These are phyloP conservation scores for Pherbina coryleti DNA, from an alignment of 2,888 invertebrate genomes.

Conservation along the genomic window DNA sequence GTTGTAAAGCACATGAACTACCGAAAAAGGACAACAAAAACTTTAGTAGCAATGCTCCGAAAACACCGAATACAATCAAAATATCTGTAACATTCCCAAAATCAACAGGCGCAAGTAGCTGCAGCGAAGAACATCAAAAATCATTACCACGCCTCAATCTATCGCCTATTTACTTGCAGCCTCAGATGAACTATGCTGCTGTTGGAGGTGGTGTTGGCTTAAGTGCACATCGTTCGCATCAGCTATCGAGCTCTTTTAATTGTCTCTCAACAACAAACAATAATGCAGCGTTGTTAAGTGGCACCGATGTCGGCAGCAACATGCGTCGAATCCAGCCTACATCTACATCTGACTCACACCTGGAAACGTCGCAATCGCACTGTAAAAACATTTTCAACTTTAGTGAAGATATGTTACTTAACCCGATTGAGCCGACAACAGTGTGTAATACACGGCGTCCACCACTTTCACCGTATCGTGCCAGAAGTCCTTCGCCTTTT, in stretches of 20 bases:
- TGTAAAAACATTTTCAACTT: conserved; percentile 66
- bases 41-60: conserved; percentile 47
- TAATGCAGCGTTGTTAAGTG: neutral
- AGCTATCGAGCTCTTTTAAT: conserved; percentile 65
- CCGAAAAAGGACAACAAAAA: conserved; percentile 34
- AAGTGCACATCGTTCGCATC: conserved; percentile 52
- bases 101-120: conserved; percentile 20
- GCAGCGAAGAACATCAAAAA: conserved; percentile 52
- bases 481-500: conserved; percentile 63
- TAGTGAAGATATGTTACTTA: conserved; percentile 60
- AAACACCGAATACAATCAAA: conserved; percentile 56
- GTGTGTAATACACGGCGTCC: conserved; percentile 60
- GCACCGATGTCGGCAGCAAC: conserved; percentile 40
- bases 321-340: conserved; percentile 57
- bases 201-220: conserved; percentile 34
- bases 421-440: conserved; percentile 51
- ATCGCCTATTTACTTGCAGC: conserved; percentile 62
- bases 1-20: conserved; percentile 36
- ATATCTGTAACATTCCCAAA: conserved; percentile 57
- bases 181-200: conserved; percentile 53
- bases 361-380: conserved; percentile 57
- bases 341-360: conserved; percentile 65
- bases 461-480: conserved; percentile 64
- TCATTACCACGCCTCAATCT: conserved; percentile 58
- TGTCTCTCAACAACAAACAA: conserved; percentile 51